Conservation (phyloP, 1,140 invertebrate genomes). For the Lepidurus packardi region DNA sequence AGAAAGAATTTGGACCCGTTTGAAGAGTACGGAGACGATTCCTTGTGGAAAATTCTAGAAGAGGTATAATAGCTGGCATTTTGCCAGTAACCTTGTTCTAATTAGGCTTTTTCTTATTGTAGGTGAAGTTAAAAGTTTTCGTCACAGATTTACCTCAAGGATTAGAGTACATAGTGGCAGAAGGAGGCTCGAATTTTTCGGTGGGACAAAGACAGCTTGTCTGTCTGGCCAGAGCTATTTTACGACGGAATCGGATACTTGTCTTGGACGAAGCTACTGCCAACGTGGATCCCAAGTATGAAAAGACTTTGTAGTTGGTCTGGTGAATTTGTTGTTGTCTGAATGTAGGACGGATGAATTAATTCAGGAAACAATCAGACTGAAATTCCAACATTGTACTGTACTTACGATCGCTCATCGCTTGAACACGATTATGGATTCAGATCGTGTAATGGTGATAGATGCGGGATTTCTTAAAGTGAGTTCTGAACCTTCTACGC, state of each 20-base stretch:
- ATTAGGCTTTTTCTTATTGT: constrained; percentile 42
- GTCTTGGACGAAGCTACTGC: constrained; percentile 69
- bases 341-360: constrained; percentile 55
- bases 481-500: neutral
- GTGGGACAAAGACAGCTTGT: constrained; percentile 77
- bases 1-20: constrained; percentile 85
- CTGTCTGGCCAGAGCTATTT: constrained; percentile 55
- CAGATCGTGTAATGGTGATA: constrained; percentile 69
- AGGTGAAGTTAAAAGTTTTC: constrained; percentile 65
- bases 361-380: constrained; percentile 66
- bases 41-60: constrained; percentile 66
- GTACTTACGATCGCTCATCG: constrained; percentile 81
- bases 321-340: neutral
- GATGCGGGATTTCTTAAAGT: constrained; percentile 52
- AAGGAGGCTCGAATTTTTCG: constrained; percentile 71
- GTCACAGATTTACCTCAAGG: constrained; percentile 58
- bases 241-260: constrained; percentile 58
- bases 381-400: constrained; percentile 66
- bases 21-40: constrained; percentile 59
- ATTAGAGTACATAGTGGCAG: constrained; percentile 61
- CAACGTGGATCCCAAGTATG: constrained; percentile 58
- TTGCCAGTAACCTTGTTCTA: constrained; percentile 38
- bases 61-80: constrained; percentile 56
- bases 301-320: neutral
- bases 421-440: constrained; percentile 63